These are phyloP conservation scores for Brachionus sp. DNA, from an alignment of 1,140 invertebrate species.

Conservation along the genomic window DNA sequence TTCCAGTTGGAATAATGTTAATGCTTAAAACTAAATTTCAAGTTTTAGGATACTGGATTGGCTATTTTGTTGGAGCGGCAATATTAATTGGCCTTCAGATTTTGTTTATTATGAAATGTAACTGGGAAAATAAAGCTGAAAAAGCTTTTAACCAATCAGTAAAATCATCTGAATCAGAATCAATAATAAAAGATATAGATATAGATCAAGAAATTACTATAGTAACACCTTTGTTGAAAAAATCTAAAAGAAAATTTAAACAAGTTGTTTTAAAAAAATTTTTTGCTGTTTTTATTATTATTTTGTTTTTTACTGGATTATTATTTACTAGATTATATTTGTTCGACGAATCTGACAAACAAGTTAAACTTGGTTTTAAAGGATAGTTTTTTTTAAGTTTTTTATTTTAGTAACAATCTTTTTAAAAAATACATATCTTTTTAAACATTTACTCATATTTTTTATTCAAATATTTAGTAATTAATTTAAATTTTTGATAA, in stretches of 20 bases:
- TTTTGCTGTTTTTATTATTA: not conserved
- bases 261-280: not conserved
- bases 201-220: not conserved
- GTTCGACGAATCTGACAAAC: not conserved
- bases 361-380: not conserved
- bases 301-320: not conserved
- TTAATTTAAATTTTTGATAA: too few species aligned
- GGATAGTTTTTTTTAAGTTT: not conserved
- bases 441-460: too few species aligned
- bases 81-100: not conserved
- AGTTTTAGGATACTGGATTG: constrained; percentile 20
- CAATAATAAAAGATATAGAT: not conserved
- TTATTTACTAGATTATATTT: not conserved
- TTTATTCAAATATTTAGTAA: too few species aligned
- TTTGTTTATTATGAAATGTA: not conserved
- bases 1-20: not conserved
- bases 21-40: constrained; percentile 9
- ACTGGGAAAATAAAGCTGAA: not conserved
- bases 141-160: not conserved
- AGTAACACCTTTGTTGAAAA: not conserved
- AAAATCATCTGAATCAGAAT: not conserved
- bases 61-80: not conserved
- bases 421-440: too few species aligned
- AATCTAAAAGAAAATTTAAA: not conserved
- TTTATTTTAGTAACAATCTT: not conserved